Evolutionary conservation across 2,888 invertebrate genomes (phyloP).

Genomic region (Drosophila monieri): DNA sequence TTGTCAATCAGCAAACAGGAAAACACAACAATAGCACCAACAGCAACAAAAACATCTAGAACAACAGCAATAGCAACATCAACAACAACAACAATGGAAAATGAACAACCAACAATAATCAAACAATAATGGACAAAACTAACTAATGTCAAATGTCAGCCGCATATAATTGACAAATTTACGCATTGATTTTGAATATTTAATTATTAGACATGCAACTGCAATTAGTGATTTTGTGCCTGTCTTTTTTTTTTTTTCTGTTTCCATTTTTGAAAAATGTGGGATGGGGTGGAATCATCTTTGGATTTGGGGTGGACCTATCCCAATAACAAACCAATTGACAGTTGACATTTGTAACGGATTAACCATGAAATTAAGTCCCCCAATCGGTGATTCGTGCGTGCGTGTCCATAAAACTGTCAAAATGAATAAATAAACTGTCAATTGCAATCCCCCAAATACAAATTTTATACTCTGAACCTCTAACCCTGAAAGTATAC

Average conservation of each 20-base stretch:
- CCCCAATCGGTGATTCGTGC: conserved; percentile 43
- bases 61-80: conserved; percentile 21
- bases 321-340: conserved; percentile 43
- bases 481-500: conserved; percentile 21
- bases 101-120: conserved; percentile 22
- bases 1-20: conserved; percentile 39
- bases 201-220: conserved; percentile 45
- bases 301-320: not conserved
- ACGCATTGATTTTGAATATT: conserved; percentile 55
- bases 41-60: conserved; percentile 16
- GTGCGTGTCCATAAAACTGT: conserved; percentile 59
- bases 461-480: not conserved
- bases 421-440: conserved; percentile 55
- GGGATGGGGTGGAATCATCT: not conserved
- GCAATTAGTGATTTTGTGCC: conserved; percentile 54
- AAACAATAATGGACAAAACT: conserved; percentile 14
- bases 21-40: conserved; percentile 24
- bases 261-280: no score
- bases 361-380: conserved; percentile 62
- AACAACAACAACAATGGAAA: conserved; percentile 27
- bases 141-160: conserved; percentile 58
- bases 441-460: conserved; percentile 22
- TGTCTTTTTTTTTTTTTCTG: not conserved
- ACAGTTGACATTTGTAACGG: conserved; percentile 69
- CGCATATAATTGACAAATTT: conserved; percentile 41